Conservation (phyloP, 1,140 invertebrate species). For the Lordiphosa stackelbergi region DNA sequence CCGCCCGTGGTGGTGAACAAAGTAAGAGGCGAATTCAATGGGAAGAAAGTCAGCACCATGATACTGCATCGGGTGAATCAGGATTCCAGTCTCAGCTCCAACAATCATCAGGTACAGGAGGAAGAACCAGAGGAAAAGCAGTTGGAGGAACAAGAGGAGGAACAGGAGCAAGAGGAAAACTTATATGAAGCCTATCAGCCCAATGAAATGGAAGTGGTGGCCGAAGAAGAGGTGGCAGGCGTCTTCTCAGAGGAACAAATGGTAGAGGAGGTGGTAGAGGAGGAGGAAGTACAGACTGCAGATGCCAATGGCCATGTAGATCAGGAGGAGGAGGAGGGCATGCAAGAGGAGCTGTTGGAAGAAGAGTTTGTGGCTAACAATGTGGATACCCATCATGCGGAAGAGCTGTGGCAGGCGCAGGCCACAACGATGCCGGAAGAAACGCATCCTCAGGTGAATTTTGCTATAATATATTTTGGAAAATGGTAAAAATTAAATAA, state of each 20-base stretch:
- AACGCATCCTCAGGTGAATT: slow-evolving; percentile 21
- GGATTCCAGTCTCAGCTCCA: slow-evolving; percentile 35
- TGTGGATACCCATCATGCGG: slow-evolving; percentile 5
- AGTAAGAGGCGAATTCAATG: slow-evolving; percentile 44
- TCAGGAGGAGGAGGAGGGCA: slow-evolving; percentile 10
- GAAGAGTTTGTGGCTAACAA: slow-evolving; percentile 20
- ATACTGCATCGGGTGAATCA: slow-evolving; percentile 58
- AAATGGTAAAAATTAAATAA: background rate
- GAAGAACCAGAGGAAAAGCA: slow-evolving; percentile 11
- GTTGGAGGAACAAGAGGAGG: slow-evolving; percentile 9
- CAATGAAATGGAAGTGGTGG: slow-evolving; percentile 44
- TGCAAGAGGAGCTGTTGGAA: slow-evolving; percentile 7
- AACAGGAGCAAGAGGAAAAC: slow-evolving; percentile 24
- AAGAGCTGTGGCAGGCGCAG: slow-evolving; percentile 15
- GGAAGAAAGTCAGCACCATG: slow-evolving; percentile 60
- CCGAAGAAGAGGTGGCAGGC: slow-evolving; percentile 35
- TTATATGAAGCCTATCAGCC: slow-evolving; percentile 34
- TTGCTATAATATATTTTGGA: no score
- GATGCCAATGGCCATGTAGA: slow-evolving; percentile 35
- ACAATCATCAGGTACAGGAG: slow-evolving; percentile 9
- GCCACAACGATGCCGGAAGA: no score
- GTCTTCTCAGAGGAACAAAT: slow-evolving; percentile 3
- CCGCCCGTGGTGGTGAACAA: slow-evolving; percentile 27
- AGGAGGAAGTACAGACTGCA: slow-evolving; percentile 12
- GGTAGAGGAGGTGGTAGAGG: slow-evolving; percentile 26